phyloP scores from a whole-genome alignment of 2,797 vertebrate species.

The Rhabdophis nuchalis region DNA sequence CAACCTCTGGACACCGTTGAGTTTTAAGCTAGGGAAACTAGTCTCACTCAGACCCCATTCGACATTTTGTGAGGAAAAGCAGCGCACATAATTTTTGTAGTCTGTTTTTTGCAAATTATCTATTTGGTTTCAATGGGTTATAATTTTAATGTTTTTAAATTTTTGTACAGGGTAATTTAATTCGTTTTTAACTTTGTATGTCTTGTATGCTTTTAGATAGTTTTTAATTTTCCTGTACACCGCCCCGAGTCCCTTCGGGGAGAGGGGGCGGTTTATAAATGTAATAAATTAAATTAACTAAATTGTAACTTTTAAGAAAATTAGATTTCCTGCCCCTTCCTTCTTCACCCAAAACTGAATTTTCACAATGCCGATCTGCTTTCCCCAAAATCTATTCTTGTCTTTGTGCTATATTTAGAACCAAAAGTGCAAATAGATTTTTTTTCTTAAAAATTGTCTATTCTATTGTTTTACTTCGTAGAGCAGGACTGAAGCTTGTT shows the following conservation, averaged over 20 bases:
- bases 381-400: background rate
- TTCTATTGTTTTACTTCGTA: background rate
- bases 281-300: too few species aligned
- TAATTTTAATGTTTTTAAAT: too few species aligned
- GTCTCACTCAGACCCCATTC: background rate
- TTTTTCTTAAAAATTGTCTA: background rate
- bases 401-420: background rate
- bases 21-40: background rate
- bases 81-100: background rate
- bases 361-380: background rate
- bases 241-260: too few species aligned
- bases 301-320: background rate
- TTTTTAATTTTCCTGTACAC: too few species aligned
- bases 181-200: too few species aligned
- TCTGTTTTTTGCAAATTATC: too few species aligned
- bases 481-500: background rate
- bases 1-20: background rate
- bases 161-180: too few species aligned
- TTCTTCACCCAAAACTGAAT: background rate
- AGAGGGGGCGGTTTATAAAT: too few species aligned
- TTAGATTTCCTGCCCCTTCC: background rate
- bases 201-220: too few species aligned
- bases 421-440: background rate
- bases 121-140: too few species aligned
- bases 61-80: background rate